Conservation (phyloP, 2,113 vertebrate species). For the Podarcis muralis region DNA sequence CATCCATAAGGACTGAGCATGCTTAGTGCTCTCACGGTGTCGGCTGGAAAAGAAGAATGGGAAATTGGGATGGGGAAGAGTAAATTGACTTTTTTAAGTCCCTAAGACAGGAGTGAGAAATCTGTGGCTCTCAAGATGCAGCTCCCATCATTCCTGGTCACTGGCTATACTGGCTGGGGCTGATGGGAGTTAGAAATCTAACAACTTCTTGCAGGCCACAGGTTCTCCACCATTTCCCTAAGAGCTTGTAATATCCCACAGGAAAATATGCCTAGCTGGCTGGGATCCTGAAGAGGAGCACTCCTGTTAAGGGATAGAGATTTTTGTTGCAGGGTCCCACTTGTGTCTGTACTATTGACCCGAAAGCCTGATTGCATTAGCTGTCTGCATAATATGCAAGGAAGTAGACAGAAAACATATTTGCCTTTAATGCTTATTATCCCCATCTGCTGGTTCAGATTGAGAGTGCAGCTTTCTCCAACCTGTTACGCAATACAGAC, state of each 20-base stretch:
- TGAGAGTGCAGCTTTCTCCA: neutral
- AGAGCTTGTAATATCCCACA: neutral
- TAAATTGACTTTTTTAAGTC: neutral
- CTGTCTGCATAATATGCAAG: neutral
- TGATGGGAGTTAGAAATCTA: too few relatives aligned
- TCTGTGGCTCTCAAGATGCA: too few relatives aligned
- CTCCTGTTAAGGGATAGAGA: neutral
- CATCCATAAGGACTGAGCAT: neutral
- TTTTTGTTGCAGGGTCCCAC: too few relatives aligned
- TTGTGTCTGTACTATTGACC: neutral
- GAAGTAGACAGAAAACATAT: neutral
- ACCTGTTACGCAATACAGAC: neutral
- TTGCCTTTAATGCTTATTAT: constrained; percentile 51
- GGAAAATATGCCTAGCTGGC: neutral
- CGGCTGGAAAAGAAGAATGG: neutral
- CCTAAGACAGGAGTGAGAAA: neutral
- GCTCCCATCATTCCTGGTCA: too few relatives aligned
- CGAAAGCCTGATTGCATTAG: neutral
- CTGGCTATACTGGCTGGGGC: too few relatives aligned
- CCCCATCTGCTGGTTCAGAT: constrained; percentile 65
- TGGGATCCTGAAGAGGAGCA: neutral
- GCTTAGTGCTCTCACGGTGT: neutral
- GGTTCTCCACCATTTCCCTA: neutral
- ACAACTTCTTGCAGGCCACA: too few relatives aligned
- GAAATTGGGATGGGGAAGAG: neutral